These are phyloP conservation scores for Aplysina aerophoba DNA, from an alignment of 37 sponge, comb jelly and placozoan genomes.

Conservation along the genomic window DNA sequence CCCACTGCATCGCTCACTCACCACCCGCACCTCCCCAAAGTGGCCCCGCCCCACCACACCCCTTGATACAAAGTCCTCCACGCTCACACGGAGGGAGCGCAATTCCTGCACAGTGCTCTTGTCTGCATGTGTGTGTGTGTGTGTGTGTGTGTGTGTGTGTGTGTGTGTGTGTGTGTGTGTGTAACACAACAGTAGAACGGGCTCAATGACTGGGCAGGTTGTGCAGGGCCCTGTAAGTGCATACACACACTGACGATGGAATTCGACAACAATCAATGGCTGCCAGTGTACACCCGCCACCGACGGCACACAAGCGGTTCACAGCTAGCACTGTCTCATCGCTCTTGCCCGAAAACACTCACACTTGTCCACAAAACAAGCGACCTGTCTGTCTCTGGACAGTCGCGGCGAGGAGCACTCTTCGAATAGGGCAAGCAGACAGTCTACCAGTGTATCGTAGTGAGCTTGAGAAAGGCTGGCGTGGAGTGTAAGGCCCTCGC, in stretches of 20 bases:
- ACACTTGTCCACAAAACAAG: slow-evolving; percentile 64
- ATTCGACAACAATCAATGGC: too few relatives aligned
- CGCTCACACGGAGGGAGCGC: slow-evolving; percentile 65
- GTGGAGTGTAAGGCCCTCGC: slow-evolving; percentile 19
- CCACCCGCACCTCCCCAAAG: slow-evolving; percentile 97
- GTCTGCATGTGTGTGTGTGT: too few relatives aligned
- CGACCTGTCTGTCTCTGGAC: slow-evolving; percentile 47
- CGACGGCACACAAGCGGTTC: too few relatives aligned
- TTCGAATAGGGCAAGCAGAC: slow-evolving; percentile 52
- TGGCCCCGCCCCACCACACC: slow-evolving; percentile 91
- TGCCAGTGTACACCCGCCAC: too few relatives aligned
- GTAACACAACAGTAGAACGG: too few relatives aligned
- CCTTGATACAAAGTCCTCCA: slow-evolving; percentile 84
- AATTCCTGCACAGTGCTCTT: slow-evolving; percentile 58
- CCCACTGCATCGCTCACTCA: slow-evolving; percentile 81
- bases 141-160: too few relatives aligned
- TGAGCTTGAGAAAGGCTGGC: slow-evolving; percentile 42
- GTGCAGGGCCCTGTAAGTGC: too few relatives aligned
- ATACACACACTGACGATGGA: too few relatives aligned
- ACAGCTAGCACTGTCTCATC: too few relatives aligned
- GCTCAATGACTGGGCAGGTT: too few relatives aligned
- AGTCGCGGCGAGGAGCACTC: slow-evolving; percentile 55
- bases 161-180: too few relatives aligned
- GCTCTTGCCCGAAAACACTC: neutral
- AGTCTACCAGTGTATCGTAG: slow-evolving; percentile 66